Evolutionary conservation across 2,888 invertebrate species (phyloP).

Genomic region (Pheosia gnoma): DNA sequence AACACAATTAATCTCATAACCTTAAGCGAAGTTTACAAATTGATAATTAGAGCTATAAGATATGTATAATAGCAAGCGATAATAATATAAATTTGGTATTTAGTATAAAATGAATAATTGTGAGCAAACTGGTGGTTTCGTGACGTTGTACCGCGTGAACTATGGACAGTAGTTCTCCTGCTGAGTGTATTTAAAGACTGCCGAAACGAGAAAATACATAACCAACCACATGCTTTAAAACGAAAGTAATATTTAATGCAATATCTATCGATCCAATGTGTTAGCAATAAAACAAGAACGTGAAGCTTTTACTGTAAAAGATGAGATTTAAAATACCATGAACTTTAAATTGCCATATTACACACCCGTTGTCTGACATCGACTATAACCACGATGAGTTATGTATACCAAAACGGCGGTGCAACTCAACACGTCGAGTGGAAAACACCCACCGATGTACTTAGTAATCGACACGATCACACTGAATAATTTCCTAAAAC

Average conservation of each 20-base stretch:
- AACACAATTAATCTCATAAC: neutral
- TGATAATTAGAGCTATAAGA: neutral
- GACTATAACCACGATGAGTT: neutral
- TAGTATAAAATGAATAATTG: neutral
- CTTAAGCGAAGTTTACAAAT: neutral
- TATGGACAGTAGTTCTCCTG: neutral
- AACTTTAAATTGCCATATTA: neutral
- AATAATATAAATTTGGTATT: neutral
- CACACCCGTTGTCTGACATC: conserved; percentile 2
- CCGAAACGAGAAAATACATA: neutral
- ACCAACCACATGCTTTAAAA: no score
- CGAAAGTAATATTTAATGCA: no score
- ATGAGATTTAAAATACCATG: neutral
- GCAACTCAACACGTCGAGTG: neutral
- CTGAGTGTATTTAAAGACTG: neutral
- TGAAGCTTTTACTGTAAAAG: conserved; percentile 4
- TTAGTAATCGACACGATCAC: conserved; percentile 2
- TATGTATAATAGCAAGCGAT: neutral
- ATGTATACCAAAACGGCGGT: neutral
- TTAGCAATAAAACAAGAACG: neutral
- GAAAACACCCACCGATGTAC: conserved; percentile 2
- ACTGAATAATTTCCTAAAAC: conserved; percentile 14
- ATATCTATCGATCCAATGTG: no score
- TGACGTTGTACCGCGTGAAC: neutral
- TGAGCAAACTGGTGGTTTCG: neutral